Evolutionary conservation across 2,888 invertebrate genomes (phyloP).

Genomic region (Teleiodes luculella): DNA sequence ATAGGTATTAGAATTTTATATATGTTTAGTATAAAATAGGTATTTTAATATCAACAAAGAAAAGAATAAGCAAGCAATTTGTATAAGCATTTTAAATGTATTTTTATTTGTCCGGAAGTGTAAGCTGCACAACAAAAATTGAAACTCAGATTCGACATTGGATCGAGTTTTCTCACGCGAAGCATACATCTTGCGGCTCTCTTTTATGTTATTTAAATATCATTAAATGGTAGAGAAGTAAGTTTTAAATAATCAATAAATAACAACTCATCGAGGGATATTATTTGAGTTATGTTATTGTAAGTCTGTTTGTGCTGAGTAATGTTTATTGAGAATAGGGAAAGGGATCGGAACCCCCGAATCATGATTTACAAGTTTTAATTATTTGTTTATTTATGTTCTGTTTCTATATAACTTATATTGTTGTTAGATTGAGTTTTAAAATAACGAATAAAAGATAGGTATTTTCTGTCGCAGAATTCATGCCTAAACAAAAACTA

Average conservation of each 20-base stretch:
- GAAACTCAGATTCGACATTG: slow-evolving; percentile 51
- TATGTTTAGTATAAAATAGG: too few species aligned
- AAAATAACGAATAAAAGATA: too few species aligned
- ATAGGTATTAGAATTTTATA: too few species aligned
- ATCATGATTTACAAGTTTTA: not conserved
- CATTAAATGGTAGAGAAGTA: slow-evolving; percentile 39
- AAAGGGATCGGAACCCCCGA: not conserved
- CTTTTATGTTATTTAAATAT: slow-evolving; percentile 36
- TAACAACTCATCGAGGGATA: slow-evolving; percentile 34
- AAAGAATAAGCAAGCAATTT: too few species aligned
- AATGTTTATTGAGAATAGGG: slow-evolving; percentile 3
- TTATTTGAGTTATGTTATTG: slow-evolving; percentile 34
- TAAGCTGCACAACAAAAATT: slow-evolving; percentile 44
- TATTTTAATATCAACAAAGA: too few species aligned
- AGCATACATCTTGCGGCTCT: slow-evolving; percentile 37
- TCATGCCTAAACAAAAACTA: too few species aligned
- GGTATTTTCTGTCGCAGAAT: too few species aligned
- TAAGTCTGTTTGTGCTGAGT: slow-evolving; percentile 31
- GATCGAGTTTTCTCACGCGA: slow-evolving; percentile 55
- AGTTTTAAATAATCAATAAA: slow-evolving; percentile 32
- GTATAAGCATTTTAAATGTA: too few species aligned
- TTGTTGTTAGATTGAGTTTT: too few species aligned
- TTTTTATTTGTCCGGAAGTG: slow-evolving; percentile 26
- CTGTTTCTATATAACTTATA: too few species aligned
- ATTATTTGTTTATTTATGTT: not conserved